Evolutionary conservation across 2,888 invertebrate genomes (phyloP).

Genomic region (Eilema sororculum): DNA sequence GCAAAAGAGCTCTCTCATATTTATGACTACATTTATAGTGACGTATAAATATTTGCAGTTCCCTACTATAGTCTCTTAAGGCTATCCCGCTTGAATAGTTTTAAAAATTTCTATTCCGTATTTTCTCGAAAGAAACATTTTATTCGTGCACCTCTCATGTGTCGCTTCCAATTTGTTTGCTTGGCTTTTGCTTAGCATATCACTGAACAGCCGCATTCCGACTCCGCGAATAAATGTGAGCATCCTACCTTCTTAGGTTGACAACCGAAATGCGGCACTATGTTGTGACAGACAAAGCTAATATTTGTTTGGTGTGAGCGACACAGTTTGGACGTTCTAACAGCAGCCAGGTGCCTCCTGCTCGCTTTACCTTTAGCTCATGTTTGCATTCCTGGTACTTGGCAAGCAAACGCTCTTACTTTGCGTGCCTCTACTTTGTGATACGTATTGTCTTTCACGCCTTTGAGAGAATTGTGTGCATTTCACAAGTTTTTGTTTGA

Average conservation of each 20-base stretch:
- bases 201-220: conserved; percentile 78
- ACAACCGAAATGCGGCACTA: conserved; percentile 28
- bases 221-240: conserved; percentile 75
- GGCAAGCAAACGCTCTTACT: conserved; percentile 80
- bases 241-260: conserved; percentile 65
- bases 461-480: conserved; percentile 74
- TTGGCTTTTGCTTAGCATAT: conserved; percentile 83
- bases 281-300: conserved; percentile 20
- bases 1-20: no score
- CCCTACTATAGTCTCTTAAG: conserved; percentile 21
- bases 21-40: background rate
- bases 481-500: conserved; percentile 65
- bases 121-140: conserved; percentile 61
- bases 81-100: conserved; percentile 41
- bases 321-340: conserved; percentile 46
- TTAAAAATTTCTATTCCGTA: conserved; percentile 44
- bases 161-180: conserved; percentile 81
- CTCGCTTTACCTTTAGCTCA: conserved; percentile 72
- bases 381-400: conserved; percentile 82
- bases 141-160: conserved; percentile 62
- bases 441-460: conserved; percentile 77
- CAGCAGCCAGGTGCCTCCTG: conserved; percentile 46
- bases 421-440: conserved; percentile 76
- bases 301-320: conserved; percentile 26
- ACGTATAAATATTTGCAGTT: background rate